Conservation (phyloP, 1,140 invertebrate genomes). For the Diploscapter pachys region DNA sequence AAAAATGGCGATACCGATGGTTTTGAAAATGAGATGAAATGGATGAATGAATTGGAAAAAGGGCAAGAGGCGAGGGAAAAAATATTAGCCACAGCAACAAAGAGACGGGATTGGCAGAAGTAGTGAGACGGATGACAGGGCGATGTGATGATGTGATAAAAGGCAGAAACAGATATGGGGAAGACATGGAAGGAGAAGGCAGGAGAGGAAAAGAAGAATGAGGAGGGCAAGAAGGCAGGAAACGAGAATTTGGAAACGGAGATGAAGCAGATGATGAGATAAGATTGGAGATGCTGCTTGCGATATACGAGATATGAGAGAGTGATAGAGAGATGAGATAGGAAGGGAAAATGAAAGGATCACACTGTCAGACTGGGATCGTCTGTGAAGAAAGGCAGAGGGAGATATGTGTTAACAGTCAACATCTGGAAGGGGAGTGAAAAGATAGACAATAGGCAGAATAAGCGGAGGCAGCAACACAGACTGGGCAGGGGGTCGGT, state of each 20-base stretch:
- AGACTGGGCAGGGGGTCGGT: no score
- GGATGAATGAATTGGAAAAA: not conserved
- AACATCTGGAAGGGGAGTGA: no score
- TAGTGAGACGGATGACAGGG: conserved; percentile 9
- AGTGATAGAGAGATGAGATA: conserved; percentile 7
- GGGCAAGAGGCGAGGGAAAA: not conserved
- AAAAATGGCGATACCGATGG: no score
- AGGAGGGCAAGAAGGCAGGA: not conserved
- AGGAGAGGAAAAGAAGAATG: not conserved
- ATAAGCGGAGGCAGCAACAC: no score
- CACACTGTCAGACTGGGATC: conserved; percentile 12
- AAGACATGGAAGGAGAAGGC: not conserved
- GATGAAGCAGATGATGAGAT: conserved; percentile 3
- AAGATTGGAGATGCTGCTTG: not conserved
- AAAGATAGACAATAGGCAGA: no score
- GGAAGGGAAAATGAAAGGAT: not conserved
- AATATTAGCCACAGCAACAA: not conserved
- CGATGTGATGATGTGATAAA: not conserved
- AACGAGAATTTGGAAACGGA: conserved; percentile 15
- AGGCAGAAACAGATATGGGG: not conserved
- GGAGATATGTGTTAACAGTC: no score
- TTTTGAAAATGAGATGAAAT: no score
- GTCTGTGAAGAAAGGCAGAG: no score
- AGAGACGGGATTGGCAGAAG: conserved; percentile 15
- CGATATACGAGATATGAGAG: not conserved